phyloP scores from a whole-genome alignment of 2,113 vertebrate species.

The Dicerorhinus sumatrensis region DNA sequence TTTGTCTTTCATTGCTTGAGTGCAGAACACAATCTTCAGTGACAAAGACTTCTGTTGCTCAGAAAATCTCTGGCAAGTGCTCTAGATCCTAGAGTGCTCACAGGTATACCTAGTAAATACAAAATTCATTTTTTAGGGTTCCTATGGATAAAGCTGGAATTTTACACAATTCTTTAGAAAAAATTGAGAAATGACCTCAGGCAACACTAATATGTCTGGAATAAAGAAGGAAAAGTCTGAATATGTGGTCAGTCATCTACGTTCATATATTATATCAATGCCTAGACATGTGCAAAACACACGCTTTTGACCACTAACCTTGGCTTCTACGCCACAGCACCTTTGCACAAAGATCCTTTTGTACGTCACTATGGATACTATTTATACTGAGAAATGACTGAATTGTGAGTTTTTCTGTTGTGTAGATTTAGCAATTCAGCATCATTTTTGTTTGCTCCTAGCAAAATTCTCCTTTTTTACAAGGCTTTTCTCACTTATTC shows the following conservation, averaged over 20 bases:
- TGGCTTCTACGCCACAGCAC: not conserved
- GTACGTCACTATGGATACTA: not conserved
- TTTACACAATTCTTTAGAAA: not conserved
- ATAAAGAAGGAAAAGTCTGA: not conserved
- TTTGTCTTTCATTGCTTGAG: not conserved
- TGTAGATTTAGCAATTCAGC: not conserved
- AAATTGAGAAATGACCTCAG: not conserved
- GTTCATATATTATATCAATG: not conserved
- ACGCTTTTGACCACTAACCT: not conserved
- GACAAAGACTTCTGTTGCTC: not conserved
- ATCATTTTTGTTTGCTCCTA: not conserved
- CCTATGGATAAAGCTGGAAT: not conserved
- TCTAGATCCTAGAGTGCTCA: not conserved
- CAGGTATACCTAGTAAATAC: not conserved
- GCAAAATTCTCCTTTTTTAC: not conserved
- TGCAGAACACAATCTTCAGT: not conserved
- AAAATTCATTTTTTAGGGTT: not conserved
- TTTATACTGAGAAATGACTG: not conserved
- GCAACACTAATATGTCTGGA: not conserved
- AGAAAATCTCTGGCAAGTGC: not conserved
- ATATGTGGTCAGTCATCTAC: not conserved
- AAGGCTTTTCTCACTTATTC: not conserved
- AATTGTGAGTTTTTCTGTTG: not conserved
- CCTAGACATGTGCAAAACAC: not conserved
- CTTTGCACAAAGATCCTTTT: not conserved